Evolutionary conservation across 2,888 invertebrate species (phyloP).

Genomic region (Sicus ferrugineus): DNA sequence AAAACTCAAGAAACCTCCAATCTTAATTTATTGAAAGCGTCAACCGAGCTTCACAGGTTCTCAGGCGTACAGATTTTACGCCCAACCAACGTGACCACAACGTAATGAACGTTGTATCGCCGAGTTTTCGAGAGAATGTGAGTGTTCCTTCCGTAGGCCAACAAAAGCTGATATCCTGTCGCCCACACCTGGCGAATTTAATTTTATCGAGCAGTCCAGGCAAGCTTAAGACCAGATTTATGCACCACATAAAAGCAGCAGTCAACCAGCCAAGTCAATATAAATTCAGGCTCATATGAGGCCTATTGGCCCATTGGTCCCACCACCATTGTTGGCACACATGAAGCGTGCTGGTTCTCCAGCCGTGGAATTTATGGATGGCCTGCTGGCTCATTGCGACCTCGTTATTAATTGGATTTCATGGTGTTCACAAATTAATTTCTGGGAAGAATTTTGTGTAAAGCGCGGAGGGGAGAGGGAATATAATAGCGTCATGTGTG

Average conservation of each 20-base stretch:
- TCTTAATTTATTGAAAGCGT: slow-evolving; percentile 4
- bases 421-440: slow-evolving; percentile 15
- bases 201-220: not conserved
- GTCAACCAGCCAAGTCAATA: no score
- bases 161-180: not conserved
- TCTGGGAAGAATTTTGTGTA: not conserved
- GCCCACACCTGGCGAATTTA: slow-evolving; percentile 10
- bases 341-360: not conserved
- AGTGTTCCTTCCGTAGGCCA: not conserved
- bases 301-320: not conserved
- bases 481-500: not conserved
- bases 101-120: slow-evolving; percentile 1
- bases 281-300: not conserved
- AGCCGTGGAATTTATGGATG: not conserved
- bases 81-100: slow-evolving; percentile 16
- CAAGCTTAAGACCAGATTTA: no score
- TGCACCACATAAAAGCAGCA: no score
- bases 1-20: not conserved
- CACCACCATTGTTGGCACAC: not conserved
- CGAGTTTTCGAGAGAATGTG: not conserved
- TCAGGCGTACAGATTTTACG: not conserved
- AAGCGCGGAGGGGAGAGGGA: not conserved
- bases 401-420: slow-evolving; percentile 20
- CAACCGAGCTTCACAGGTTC: slow-evolving; percentile 1
- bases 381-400: not conserved